These are phyloP conservation scores for Ectemnius continuus DNA, from an alignment of 2,888 invertebrate genomes.

Conservation along the genomic window DNA sequence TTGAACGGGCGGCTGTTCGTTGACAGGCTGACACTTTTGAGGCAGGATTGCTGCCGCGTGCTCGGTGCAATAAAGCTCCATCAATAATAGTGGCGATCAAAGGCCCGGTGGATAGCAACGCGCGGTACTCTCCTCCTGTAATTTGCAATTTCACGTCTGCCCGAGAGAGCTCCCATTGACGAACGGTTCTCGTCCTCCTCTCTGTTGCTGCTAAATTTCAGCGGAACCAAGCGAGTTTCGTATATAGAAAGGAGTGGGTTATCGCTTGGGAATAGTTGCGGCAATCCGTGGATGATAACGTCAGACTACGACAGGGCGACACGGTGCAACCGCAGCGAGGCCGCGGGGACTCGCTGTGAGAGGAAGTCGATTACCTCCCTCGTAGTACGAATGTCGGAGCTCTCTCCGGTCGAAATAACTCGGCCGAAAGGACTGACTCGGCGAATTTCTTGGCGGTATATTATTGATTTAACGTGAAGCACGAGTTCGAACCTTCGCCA, in stretches of 20 bases:
- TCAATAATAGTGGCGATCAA: background rate
- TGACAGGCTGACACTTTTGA: background rate
- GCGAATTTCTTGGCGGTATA: conserved; percentile 15
- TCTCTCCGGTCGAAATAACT: conserved; percentile 1
- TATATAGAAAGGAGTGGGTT: background rate
- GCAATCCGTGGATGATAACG: background rate
- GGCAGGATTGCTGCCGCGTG: background rate
- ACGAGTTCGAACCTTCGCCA: conserved; percentile 56
- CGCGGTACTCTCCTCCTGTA: background rate
- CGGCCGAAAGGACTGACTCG: conserved; percentile 5
- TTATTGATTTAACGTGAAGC: conserved; percentile 29
- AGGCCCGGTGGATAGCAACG: background rate
- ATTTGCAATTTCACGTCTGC: background rate
- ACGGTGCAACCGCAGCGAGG: background rate
- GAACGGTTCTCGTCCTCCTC: background rate
- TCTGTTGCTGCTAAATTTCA: no score
- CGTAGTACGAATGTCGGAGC: background rate
- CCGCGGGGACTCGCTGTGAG: background rate
- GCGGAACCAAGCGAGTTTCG: no score
- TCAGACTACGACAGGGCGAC: background rate
- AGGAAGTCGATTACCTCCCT: conserved; percentile 1
- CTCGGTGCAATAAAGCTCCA: background rate
- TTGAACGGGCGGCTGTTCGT: background rate
- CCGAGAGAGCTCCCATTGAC: background rate
- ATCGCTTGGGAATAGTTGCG: conserved; percentile 1